Conservation (phyloP, 2,797 vertebrate species). For the Enteromius afrohamiltoni region DNA sequence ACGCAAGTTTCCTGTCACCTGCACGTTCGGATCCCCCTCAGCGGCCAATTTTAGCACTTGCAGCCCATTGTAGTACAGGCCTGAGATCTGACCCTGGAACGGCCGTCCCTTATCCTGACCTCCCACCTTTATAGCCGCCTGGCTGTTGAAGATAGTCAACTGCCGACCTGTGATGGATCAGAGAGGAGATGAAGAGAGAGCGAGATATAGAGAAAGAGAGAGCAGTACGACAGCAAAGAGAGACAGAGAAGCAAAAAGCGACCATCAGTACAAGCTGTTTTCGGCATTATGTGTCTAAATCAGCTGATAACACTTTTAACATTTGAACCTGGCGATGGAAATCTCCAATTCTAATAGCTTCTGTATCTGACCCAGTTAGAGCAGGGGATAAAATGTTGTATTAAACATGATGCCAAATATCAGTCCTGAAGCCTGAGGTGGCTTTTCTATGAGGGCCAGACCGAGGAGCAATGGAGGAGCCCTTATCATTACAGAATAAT, state of each 20-base stretch:
- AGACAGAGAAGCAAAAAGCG: constrained; percentile 40
- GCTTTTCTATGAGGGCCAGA: constrained; percentile 13
- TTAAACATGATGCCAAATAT: constrained; percentile 54
- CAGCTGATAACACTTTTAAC: constrained; percentile 55
- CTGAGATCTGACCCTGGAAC: constrained; percentile 96
- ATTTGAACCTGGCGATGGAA: constrained; percentile 52
- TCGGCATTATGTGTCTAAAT: constrained; percentile 43
- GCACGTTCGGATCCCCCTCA: constrained; percentile 90
- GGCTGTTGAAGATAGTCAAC: constrained; percentile 98
- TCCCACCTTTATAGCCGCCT: constrained; percentile 94
- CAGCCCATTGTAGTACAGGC: constrained; percentile 95
- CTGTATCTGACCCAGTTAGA: constrained; percentile 38
- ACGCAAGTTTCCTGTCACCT: constrained; percentile 89
- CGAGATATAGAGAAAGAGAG: constrained; percentile 57
- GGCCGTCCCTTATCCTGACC: constrained; percentile 90
- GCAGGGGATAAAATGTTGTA: constrained; percentile 42
- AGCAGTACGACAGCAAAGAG: constrained; percentile 46
- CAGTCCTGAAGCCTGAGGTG: constrained; percentile 46
- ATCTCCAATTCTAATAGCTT: constrained; percentile 45
- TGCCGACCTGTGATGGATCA: constrained; percentile 83
- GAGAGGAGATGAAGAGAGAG: constrained; percentile 46
- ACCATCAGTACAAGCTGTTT: constrained; percentile 35
- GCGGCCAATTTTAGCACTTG: constrained; percentile 95
- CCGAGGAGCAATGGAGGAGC: constrained; percentile 6
- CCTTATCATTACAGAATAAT: constrained; percentile 53